Evolutionary conservation across 2,113 vertebrate species (phyloP).

Genomic region (Paralichthys olivaceus): DNA sequence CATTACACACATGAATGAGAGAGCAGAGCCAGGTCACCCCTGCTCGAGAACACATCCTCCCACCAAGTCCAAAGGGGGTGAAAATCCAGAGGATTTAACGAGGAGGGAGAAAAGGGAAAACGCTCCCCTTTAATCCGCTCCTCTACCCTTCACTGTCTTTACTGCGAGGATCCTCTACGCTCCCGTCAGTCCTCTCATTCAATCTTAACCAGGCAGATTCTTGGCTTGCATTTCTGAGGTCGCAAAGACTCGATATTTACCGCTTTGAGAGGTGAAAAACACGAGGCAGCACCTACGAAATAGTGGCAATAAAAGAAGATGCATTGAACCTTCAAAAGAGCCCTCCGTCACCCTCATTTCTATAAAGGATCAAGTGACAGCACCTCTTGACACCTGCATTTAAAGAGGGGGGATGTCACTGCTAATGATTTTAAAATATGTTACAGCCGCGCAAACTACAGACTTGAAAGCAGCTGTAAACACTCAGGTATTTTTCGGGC

Average conservation of each 20-base stretch:
- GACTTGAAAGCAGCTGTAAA: slow-evolving; percentile 50
- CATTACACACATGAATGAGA: slow-evolving; percentile 82
- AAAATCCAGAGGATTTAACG: slow-evolving; percentile 53
- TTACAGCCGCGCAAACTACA: not conserved
- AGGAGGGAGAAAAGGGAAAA: slow-evolving; percentile 43
- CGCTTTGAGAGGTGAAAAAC: slow-evolving; percentile 28
- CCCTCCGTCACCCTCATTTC: slow-evolving; percentile 24
- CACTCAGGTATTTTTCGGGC: slow-evolving; percentile 40
- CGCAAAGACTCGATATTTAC: slow-evolving; percentile 22
- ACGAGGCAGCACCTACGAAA: not conserved
- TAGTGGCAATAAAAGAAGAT: slow-evolving; percentile 16
- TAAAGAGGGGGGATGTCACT: slow-evolving; percentile 20
- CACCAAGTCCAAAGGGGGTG: slow-evolving; percentile 36
- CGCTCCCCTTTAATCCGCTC: slow-evolving; percentile 51
- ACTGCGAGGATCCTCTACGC: slow-evolving; percentile 12
- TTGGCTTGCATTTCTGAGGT: slow-evolving; percentile 10
- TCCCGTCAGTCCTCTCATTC: slow-evolving; percentile 27
- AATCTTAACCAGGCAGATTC: slow-evolving; percentile 49
- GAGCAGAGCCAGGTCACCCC: slow-evolving; percentile 75
- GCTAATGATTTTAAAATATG: not conserved
- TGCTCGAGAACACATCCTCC: slow-evolving; percentile 57
- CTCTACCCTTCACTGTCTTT: slow-evolving; percentile 30
- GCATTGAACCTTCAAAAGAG: slow-evolving; percentile 27
- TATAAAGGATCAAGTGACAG: slow-evolving; percentile 48
- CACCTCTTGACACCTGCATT: slow-evolving; percentile 39